These are phyloP conservation scores for Apodemus agrarius DNA, from an alignment of 2,797 vertebrate genomes.

Conservation along the genomic window DNA sequence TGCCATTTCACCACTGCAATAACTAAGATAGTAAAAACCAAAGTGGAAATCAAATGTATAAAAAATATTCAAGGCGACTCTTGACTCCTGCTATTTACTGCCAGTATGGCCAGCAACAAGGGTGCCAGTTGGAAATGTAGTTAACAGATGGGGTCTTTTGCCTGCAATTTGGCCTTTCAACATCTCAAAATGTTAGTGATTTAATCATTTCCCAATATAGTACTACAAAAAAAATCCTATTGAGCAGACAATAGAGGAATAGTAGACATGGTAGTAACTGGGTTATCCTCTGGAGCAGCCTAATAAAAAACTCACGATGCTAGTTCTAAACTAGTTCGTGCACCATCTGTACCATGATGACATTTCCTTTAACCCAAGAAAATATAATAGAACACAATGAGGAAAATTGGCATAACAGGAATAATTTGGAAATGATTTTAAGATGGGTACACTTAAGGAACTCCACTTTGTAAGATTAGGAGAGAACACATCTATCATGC, in stretches of 20 bases:
- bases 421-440: neutral
- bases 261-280: neutral
- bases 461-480: neutral
- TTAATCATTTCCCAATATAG: neutral
- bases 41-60: neutral
- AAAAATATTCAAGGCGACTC: neutral
- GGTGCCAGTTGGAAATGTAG: neutral
- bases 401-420: neutral
- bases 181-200: neutral
- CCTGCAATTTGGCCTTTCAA: neutral
- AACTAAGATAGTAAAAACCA: neutral
- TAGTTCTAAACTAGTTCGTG: slow-evolving; percentile 6
- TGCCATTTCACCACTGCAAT: neutral
- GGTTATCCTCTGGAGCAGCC: neutral
- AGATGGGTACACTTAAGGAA: neutral
- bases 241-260: neutral
- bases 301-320: neutral
- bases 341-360: neutral
- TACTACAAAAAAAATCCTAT: neutral
- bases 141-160: neutral
- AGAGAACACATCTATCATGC: neutral
- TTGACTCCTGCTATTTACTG: neutral
- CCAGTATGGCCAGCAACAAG: neutral
- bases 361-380: neutral
- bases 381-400: neutral